Conservation (phyloP, 2,113 vertebrate genomes). For the Brevimyrus niger region DNA sequence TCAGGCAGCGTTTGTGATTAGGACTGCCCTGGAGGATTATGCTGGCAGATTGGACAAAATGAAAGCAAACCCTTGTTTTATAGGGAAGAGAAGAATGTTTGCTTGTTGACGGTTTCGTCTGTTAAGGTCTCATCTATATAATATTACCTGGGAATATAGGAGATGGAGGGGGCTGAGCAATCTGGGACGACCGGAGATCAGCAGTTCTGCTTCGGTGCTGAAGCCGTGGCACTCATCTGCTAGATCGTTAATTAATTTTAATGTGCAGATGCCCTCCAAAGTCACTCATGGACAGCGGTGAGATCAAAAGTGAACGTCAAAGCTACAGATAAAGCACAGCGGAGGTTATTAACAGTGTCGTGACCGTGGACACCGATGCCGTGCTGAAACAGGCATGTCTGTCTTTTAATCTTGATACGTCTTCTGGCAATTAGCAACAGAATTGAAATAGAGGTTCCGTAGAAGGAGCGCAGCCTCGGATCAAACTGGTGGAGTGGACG, state of each 20-base stretch:
- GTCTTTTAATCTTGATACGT: neutral
- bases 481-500: neutral
- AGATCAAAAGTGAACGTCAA: neutral
- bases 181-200: neutral
- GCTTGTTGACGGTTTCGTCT: neutral
- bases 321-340: neutral
- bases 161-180: too few relatives aligned
- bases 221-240: neutral
- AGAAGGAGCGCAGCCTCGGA: neutral
- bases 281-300: neutral
- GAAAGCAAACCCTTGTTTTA: neutral
- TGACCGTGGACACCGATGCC: neutral
- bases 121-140: neutral
- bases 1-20: neutral
- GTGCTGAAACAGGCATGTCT: neutral
- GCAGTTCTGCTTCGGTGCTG: neutral
- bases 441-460: neutral
- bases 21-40: neutral
- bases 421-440: neutral
- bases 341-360: neutral
- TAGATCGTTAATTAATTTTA: neutral
- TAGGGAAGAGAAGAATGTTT: neutral
- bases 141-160: neutral
- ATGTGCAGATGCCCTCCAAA: neutral
- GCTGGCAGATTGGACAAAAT: neutral